Percentiles rank a stretch among this genome's conserved stretches.
Evolutionary conservation across 2,113 vertebrate genomes (phyloP).

Genomic region (Ifrita kowaldi): DNA sequence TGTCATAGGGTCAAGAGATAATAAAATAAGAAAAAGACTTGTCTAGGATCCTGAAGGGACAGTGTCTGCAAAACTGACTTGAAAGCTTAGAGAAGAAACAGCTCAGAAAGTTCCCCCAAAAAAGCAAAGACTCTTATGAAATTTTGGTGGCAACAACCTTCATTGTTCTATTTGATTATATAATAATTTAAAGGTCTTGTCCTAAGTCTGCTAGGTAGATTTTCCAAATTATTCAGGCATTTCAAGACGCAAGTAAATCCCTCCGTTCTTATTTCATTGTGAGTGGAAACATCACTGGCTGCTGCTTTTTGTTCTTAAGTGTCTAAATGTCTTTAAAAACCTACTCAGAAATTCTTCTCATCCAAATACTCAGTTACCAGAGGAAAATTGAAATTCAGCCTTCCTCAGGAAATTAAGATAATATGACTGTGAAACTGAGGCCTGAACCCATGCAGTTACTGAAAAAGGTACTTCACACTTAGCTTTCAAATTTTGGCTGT

Average conservation of each 20-base stretch:
- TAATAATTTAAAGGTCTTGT: neutral
- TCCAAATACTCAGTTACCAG: neutral
- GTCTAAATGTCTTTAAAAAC: neutral
- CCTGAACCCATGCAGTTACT: neutral
- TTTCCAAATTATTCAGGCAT: neutral
- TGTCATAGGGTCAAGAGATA: neutral
- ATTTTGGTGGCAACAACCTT: neutral
- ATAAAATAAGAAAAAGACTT: neutral
- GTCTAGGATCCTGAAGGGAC: neutral
- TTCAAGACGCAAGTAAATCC: neutral
- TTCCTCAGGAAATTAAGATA: neutral
- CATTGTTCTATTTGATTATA: neutral
- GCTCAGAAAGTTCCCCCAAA: fast-evolving
- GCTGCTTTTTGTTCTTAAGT: neutral
- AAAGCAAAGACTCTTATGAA: neutral
- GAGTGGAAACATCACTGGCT: neutral
- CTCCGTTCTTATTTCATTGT: neutral
- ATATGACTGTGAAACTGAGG: neutral
- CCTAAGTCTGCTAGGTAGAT: neutral
- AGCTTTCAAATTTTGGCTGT: neutral
- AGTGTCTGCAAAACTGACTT: neutral
- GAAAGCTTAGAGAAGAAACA: neutral
- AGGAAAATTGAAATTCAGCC: neutral
- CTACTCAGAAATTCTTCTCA: neutral
- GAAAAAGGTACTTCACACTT: neutral